These are phyloP conservation scores for Aegypius monachus DNA, from an alignment of 2,113 vertebrate genomes.

Conservation along the genomic window DNA sequence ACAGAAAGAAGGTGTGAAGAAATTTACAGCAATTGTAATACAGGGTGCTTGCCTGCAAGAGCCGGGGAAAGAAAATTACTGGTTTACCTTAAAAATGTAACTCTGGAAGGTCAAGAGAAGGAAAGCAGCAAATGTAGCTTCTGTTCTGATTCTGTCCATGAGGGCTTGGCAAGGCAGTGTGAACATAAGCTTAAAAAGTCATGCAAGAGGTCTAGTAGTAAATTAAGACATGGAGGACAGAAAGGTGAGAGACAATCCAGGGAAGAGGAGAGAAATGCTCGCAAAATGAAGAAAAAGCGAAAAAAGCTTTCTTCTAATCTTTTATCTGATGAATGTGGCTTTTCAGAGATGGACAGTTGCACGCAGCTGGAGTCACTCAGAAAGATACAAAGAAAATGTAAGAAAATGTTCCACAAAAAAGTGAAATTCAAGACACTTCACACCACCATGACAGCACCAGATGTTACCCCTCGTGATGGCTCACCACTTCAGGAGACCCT, in stretches of 20 bases:
- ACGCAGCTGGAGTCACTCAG: not conserved
- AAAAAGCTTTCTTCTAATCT: not conserved
- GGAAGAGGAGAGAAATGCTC: constrained; percentile 18
- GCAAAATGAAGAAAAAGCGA: constrained; percentile 48
- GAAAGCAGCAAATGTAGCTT: constrained; percentile 27
- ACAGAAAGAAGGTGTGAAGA: constrained; percentile 26
- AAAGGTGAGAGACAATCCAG: constrained; percentile 14
- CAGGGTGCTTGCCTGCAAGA: not conserved
- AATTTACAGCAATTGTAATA: not conserved
- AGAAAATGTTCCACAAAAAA: constrained; percentile 34
- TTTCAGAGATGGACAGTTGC: constrained; percentile 9
- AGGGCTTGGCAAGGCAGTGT: constrained; percentile 5
- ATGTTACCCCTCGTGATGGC: not conserved
- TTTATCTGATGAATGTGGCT: constrained; percentile 27
- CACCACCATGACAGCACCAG: not conserved
- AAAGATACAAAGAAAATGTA: constrained; percentile 51
- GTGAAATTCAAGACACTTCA: constrained; percentile 20
- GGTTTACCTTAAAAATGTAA: constrained; percentile 30
- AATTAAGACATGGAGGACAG: constrained; percentile 35
- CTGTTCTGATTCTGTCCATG: constrained; percentile 27
- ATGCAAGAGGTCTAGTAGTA: constrained; percentile 37
- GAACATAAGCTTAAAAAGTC: constrained; percentile 13
- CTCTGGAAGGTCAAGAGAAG: constrained; percentile 13
- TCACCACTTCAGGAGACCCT: not conserved
- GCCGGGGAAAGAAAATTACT: not conserved